Percentiles rank a stretch among this genome's conserved stretches.
These are phyloP conservation scores for Rhinella marina DNA, from an alignment of 2,797 vertebrate species.

Conservation along the genomic window DNA sequence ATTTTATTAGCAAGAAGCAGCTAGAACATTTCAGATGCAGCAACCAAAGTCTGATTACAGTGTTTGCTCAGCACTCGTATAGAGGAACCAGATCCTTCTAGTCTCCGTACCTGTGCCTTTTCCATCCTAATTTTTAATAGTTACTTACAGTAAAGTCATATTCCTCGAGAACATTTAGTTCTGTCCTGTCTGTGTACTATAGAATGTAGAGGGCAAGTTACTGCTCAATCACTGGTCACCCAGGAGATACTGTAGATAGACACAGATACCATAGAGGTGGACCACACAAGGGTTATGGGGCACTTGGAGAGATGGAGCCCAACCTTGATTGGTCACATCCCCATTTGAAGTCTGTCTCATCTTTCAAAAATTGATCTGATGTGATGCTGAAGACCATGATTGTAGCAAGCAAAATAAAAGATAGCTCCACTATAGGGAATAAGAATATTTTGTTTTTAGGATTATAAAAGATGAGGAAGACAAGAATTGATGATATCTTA, in stretches of 20 bases:
- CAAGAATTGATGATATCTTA: too few relatives aligned
- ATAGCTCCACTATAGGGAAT: too few relatives aligned
- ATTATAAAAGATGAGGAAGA: too few relatives aligned
- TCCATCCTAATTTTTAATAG: neutral
- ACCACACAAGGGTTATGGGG: too few relatives aligned
- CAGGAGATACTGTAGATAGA: too few relatives aligned
- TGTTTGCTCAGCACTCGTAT: conserved; percentile 12
- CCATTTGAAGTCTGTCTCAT: too few relatives aligned
- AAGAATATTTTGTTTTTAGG: too few relatives aligned
- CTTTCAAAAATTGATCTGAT: too few relatives aligned
- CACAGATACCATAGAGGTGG: neutral
- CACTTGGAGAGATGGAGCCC: too few relatives aligned
- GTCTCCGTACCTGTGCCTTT: neutral
- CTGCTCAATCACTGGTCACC: neutral
- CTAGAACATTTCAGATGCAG: conserved; percentile 27
- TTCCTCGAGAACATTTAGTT: neutral
- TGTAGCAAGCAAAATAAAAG: too few relatives aligned
- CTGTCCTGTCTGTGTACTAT: neutral
- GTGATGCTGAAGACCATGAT: too few relatives aligned
- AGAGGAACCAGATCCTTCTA: conserved; percentile 47
- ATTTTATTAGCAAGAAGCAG: conserved; percentile 43
- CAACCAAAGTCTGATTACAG: conserved; percentile 24
- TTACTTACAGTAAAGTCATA: neutral
- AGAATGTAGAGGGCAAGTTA: neutral
- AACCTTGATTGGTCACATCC: too few relatives aligned